phyloP scores from a whole-genome alignment of 2,797 vertebrate genomes.

The Sebastolobus altivelis region DNA sequence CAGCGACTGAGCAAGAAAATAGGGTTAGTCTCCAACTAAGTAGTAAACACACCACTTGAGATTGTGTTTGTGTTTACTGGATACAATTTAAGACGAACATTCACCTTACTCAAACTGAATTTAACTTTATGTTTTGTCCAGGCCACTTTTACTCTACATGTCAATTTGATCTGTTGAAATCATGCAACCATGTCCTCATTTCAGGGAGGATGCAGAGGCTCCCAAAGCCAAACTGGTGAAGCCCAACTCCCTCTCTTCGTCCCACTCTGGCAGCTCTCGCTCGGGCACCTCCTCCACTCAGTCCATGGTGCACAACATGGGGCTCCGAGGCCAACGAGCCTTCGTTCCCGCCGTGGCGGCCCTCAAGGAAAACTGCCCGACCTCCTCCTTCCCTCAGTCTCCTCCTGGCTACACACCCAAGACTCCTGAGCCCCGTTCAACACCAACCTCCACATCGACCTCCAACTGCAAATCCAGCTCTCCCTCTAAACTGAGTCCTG shows the following conservation, averaged over 20 bases:
- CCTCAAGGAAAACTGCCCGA: slow-evolving; percentile 80
- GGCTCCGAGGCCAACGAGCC: slow-evolving; percentile 84
- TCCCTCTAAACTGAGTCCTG: slow-evolving; percentile 79
- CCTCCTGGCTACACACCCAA: slow-evolving; percentile 80
- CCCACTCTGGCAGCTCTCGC: slow-evolving; percentile 89
- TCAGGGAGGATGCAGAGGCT: slow-evolving; percentile 94
- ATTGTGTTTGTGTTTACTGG: neutral
- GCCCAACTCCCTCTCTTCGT: slow-evolving; percentile 92
- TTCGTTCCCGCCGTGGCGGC: slow-evolving; percentile 81
- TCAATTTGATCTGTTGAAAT: neutral
- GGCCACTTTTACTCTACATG: neutral
- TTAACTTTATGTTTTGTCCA: neutral
- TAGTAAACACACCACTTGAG: neutral
- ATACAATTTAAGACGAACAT: neutral
- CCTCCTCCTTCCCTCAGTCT: slow-evolving; percentile 69
- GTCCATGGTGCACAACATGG: slow-evolving; percentile 91
- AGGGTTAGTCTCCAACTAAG: slow-evolving; percentile 1
- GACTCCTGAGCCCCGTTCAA: slow-evolving; percentile 80
- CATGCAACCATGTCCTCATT: slow-evolving; percentile 19
- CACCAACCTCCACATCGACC: slow-evolving; percentile 83
- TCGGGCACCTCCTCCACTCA: slow-evolving; percentile 93
- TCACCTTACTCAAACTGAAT: neutral
- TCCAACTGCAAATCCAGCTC: slow-evolving; percentile 79
- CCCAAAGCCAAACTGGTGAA: slow-evolving; percentile 93
- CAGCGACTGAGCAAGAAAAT: slow-evolving; percentile 13